These are phyloP conservation scores for Hecatera dysodea DNA, from an alignment of 2,888 invertebrate species.

Conservation along the genomic window DNA sequence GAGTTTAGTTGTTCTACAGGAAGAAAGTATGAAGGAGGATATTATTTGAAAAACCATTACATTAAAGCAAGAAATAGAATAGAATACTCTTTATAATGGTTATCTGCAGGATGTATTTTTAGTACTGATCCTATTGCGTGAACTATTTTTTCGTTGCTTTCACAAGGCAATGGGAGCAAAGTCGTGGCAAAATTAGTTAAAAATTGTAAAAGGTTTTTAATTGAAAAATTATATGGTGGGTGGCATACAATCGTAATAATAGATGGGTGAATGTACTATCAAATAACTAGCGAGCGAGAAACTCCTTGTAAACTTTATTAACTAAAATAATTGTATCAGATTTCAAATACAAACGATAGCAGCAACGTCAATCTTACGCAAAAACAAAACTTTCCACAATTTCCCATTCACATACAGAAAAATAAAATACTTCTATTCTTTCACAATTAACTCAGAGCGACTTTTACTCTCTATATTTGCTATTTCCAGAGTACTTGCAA, in stretches of 20 bases:
- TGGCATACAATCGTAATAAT: neutral
- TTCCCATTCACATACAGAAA: neutral
- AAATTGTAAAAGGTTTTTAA: too few species aligned
- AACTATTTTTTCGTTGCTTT: too few species aligned
- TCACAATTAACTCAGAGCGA: conserved; percentile 7
- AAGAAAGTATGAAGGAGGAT: neutral
- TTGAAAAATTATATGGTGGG: too few species aligned
- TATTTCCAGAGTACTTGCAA: conserved; percentile 30
- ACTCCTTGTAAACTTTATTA: too few species aligned
- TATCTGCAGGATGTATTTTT: neutral
- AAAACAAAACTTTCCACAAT: neutral
- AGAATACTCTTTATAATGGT: too few species aligned
- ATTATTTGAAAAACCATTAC: too few species aligned
- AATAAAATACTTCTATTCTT: neutral
- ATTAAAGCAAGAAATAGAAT: too few species aligned
- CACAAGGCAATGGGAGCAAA: too few species aligned
- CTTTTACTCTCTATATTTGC: conserved; percentile 33
- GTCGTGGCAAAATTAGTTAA: too few species aligned
- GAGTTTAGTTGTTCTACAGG: neutral
- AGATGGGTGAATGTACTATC: too few species aligned
- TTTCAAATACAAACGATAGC: neutral
- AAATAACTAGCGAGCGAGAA: too few species aligned
- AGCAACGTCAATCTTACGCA: neutral
- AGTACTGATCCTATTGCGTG: neutral
- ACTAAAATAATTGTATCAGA: neutral